These are phyloP conservation scores for Pachyuromys duprasi DNA, from an alignment of 2,797 vertebrate species.

Conservation along the genomic window DNA sequence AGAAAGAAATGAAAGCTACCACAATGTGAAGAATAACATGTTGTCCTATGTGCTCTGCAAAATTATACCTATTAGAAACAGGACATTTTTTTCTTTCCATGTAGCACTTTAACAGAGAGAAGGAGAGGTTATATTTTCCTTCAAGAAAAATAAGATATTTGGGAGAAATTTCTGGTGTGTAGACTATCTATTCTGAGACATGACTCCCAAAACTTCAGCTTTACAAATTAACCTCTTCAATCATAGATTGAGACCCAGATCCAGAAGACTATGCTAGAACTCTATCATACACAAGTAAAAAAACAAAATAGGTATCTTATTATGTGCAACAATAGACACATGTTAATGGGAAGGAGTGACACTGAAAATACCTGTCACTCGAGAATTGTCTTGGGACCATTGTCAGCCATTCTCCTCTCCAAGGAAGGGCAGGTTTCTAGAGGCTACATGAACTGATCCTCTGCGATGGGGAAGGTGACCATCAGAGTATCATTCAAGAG, in stretches of 20 bases:
- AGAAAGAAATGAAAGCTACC: not conserved
- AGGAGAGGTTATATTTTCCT: not conserved
- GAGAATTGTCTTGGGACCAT: not conserved
- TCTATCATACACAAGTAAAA: conserved; percentile 44
- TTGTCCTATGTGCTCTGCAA: not conserved
- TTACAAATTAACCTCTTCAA: conserved; percentile 56
- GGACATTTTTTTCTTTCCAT: not conserved
- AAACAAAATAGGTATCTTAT: conserved; percentile 17
- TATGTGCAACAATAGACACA: not conserved
- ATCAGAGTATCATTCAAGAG: not conserved
- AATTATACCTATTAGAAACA: not conserved
- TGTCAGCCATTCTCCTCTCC: not conserved
- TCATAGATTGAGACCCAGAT: conserved; percentile 22
- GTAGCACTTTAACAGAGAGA: not conserved
- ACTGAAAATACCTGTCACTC: not conserved
- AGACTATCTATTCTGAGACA: not conserved
- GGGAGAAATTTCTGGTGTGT: not conserved
- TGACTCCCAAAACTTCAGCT: not conserved
- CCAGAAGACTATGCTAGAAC: conserved; percentile 66
- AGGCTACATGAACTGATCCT: not conserved
- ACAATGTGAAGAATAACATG: not conserved
- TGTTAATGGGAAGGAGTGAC: not conserved
- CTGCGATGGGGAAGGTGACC: not conserved
- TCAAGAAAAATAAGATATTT: conserved; percentile 11
- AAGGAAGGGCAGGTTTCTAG: not conserved